These are phyloP conservation scores for Erebia palarica DNA, from an alignment of 2,888 invertebrate genomes.

Conservation along the genomic window DNA sequence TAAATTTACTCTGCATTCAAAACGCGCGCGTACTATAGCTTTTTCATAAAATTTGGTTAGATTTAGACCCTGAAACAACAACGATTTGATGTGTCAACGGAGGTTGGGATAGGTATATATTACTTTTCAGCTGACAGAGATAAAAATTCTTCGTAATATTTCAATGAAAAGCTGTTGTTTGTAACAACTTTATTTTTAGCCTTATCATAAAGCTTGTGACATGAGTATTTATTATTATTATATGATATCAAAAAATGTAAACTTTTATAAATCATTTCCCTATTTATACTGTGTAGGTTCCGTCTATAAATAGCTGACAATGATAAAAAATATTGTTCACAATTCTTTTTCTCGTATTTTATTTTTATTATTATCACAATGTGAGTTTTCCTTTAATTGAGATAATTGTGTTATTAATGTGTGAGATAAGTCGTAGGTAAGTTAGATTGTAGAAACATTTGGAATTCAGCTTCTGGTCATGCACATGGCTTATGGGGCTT, in stretches of 20 bases:
- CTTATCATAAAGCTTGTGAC: not conserved
- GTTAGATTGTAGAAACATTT: no score
- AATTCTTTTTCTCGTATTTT: no score
- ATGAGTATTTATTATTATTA: not conserved
- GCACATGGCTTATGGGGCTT: no score
- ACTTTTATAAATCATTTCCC: not conserved
- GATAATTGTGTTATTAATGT: no score
- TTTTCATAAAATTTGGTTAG: no score
- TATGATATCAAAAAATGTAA: not conserved
- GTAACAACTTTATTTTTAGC: not conserved
- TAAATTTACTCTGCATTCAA: no score
- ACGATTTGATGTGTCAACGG: not conserved
- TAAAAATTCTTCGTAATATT: not conserved
- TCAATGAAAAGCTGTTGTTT: not conserved
- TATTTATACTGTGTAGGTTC: not conserved
- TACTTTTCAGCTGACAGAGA: not conserved
- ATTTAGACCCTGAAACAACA: no score
- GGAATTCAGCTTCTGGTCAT: no score
- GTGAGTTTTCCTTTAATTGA: no score
- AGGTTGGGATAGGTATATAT: not conserved
- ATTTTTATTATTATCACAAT: no score
- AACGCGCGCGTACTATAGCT: no score
- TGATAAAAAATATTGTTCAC: conserved; percentile 7
- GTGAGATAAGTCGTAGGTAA: no score
- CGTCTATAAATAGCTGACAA: conserved; percentile 12